Base-by-base conservation (phyloP, 2,113 vertebrate genomes). In the Pogona vitticeps region DNA sequence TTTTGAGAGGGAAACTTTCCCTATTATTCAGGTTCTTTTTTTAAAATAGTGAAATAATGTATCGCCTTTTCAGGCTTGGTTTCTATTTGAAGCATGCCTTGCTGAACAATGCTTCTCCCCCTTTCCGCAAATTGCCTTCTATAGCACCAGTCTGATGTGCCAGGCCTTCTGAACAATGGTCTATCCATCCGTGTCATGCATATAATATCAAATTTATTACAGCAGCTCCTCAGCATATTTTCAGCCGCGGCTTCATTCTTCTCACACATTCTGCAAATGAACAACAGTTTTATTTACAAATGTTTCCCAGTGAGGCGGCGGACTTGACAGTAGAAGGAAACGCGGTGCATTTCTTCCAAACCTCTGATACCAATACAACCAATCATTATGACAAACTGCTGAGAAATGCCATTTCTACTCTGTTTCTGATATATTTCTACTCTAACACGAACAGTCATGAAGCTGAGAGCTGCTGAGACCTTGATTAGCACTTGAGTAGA, bases 211-310 rank as follows among this genome's bases (percentile, higher is more conserved):
- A 95, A 96, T 96, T 94, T 96, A 97, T 95, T 86, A 82, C 0
- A 12, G 93, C 88, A 90, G 89, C 77, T 92, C 95, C 95, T 94
- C 93, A 90, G 93, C 85, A 8, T 91, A 92, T 94, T 96, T 95
- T 84, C 88, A 91, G 89, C 86, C 89, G 58, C 86, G 92, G 84
- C 89, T 91, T 86, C 91, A 89, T 95, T 95, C 94, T 93, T 94
- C 92, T 93, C 92, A 76, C 76, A 88, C 84, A 88, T 89, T 88
- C 93, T 94, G 92, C 91, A 92, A 91, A 88, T 88, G 93, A 96
- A 90, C 91, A 93, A 90, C 92, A 93, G 88, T 92, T 94, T 95
- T 90, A 92, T 91, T 96, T 96, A 95, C 90, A 95, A 96, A 96
- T 96, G 95, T 91, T 92, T 96, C 96, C 95, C 94, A 10, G 52